Evolutionary conservation across 2,888 invertebrate genomes (phyloP).

Genomic region (Lobophora halterata): DNA sequence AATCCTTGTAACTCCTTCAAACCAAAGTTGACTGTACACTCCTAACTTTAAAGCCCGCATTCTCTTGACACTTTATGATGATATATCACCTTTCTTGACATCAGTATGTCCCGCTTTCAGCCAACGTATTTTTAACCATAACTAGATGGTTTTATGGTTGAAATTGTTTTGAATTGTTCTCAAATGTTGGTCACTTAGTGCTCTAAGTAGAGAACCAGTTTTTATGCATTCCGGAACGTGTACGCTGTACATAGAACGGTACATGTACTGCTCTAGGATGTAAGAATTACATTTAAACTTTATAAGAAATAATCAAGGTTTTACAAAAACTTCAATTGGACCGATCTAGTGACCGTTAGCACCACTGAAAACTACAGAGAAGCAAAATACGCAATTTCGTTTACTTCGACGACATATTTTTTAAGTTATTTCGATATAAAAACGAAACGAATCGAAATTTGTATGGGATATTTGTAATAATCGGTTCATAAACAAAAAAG

Average conservation of each 20-base stretch:
- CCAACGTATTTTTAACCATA: conserved; percentile 5
- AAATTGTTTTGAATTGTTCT: conserved; percentile 5
- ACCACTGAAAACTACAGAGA: too few relatives aligned
- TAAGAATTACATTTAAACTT: conserved; percentile 9
- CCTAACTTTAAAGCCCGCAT: conserved; percentile 14
- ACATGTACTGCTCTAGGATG: conserved; percentile 27
- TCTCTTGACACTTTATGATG: conserved; percentile 28
- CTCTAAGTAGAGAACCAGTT: conserved; percentile 59
- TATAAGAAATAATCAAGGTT: too few relatives aligned
- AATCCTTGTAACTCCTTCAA: conserved; percentile 14
- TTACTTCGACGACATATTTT: too few relatives aligned
- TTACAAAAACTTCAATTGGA: too few relatives aligned
- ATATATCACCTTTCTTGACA: conserved; percentile 39
- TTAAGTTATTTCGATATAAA: too few relatives aligned
- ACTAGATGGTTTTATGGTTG: conserved; percentile 1
- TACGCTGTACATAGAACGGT: conserved; percentile 44
- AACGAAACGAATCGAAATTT: too few relatives aligned
- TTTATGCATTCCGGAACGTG: conserved; percentile 54
- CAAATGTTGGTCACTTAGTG: conserved; percentile 46
- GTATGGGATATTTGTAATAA: too few relatives aligned
- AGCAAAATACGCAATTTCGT: too few relatives aligned
- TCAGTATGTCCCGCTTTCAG: conserved; percentile 37
- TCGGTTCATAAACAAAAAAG: too few relatives aligned
- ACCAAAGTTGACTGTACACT: conserved; percentile 8
- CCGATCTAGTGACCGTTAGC: too few relatives aligned